Conservation (phyloP, 2,113 vertebrate species). For the Penelope pileata region DNA sequence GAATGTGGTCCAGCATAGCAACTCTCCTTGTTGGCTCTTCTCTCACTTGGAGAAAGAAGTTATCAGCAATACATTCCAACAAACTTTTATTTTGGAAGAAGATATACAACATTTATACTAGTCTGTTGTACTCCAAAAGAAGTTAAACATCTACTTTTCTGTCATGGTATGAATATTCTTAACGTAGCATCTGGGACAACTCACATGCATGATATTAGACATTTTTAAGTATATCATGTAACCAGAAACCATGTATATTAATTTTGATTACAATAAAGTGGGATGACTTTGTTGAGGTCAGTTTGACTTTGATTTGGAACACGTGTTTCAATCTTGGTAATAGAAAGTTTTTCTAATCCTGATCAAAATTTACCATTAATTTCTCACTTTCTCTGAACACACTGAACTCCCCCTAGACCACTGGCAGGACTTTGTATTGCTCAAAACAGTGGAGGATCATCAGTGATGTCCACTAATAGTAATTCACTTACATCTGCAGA, state of each 20-base stretch:
- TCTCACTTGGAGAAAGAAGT: no score
- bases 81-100: neutral
- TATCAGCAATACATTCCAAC: no score
- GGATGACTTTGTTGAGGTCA: neutral
- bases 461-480: neutral
- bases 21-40: no score
- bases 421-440: neutral
- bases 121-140: rapidly evolving
- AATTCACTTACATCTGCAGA: neutral
- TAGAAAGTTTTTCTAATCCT: neutral
- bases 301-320: neutral
- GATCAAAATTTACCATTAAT: neutral
- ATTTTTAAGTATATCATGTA: neutral
- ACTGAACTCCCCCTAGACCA: neutral
- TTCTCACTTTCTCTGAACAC: neutral
- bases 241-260: neutral
- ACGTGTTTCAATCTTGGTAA: neutral
- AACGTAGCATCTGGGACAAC: neutral
- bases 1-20: no score
- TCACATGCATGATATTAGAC: neutral
- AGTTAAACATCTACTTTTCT: neutral
- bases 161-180: neutral
- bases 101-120: neutral
- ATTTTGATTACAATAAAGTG: neutral
- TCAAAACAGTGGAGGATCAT: neutral